Base-by-base conservation (phyloP, 2,797 vertebrate species). In the Pipistrellus pipistrellus region DNA sequence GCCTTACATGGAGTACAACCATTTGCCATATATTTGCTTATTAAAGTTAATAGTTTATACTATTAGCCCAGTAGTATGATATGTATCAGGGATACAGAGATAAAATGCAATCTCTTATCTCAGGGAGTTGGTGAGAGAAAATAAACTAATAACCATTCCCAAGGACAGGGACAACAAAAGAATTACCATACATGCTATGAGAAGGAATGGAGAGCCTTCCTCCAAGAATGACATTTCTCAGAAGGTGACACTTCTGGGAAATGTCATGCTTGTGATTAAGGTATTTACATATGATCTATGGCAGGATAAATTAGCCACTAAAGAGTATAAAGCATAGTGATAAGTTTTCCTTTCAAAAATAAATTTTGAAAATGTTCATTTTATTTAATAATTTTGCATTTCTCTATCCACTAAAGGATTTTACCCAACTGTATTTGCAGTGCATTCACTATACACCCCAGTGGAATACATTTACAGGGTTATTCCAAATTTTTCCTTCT, bases 371-470 rank as follows among this genome's bases (percentile, higher is more conserved):
- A 82, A 3, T 32, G 48, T 35, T 66, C 8, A 51, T 35, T 84
- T 83, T 14, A 41, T 38, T 81, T 25, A 23, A 10, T 38, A 71
- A 59, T 3, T 85, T 77, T 21, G 25, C 11, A 18, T 76, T 75
- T 91, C 18, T 27, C 2, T 75, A 3, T 30, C 12, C 21, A 53
- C 5, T 20, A 46, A 30, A 21, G 38, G 25, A 62, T 53, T 80
- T 71, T n/a, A n/a, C 14, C 30, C 38, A 84, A 3, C 13, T 38
- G 2, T 93, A 85, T 64, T 41, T 53, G 20, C 4, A 32, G 8
- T 55, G 3, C 6, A 20, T 25, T 32, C 8, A 2, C 2, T 4
- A 0, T 27, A 11, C 38, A 3, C 4, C 1, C 1, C 25, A 35
- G 6, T 14, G 4, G 21, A 41, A 44, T 23, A 12, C 3, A 41